Conservation (phyloP, 2,888 invertebrate species). For the Plebejus anna region DNA sequence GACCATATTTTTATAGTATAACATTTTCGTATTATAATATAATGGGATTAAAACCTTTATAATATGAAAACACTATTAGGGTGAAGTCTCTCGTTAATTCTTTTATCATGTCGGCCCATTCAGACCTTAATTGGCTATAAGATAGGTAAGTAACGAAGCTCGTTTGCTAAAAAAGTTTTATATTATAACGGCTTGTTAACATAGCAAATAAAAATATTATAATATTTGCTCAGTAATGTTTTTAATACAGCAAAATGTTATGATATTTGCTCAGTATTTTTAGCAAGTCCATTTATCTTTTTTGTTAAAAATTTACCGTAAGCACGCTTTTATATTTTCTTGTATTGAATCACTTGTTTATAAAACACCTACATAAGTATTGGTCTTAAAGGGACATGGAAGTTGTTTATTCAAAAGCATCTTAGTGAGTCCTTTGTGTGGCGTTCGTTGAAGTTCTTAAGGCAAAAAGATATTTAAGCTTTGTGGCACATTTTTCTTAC, state of each 20-base stretch:
- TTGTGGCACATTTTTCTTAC: conserved; percentile 10
- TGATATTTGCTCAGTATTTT: no score
- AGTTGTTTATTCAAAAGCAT: conserved; percentile 19
- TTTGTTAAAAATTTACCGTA: neutral
- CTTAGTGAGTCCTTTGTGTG: conserved; percentile 23
- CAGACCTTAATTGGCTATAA: neutral
- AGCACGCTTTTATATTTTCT: neutral
- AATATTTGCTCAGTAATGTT: neutral
- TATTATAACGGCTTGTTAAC: neutral
- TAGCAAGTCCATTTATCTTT: neutral
- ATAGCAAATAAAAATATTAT: neutral
- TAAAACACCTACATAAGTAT: neutral
- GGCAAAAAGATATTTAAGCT: conserved; percentile 21
- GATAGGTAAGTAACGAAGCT: neutral
- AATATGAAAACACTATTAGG: neutral
- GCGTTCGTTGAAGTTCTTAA: neutral
- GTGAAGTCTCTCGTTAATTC: neutral
- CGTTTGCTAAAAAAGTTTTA: neutral
- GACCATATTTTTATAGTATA: neutral
- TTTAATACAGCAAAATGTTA: no score
- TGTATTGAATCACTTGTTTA: neutral
- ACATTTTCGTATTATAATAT: neutral
- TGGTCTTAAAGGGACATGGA: neutral
- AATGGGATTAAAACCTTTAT: neutral
- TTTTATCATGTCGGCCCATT: conserved; percentile 4